Base-by-base conservation (phyloP, 2,888 invertebrate species). In the Punctoribates punctum region DNA sequence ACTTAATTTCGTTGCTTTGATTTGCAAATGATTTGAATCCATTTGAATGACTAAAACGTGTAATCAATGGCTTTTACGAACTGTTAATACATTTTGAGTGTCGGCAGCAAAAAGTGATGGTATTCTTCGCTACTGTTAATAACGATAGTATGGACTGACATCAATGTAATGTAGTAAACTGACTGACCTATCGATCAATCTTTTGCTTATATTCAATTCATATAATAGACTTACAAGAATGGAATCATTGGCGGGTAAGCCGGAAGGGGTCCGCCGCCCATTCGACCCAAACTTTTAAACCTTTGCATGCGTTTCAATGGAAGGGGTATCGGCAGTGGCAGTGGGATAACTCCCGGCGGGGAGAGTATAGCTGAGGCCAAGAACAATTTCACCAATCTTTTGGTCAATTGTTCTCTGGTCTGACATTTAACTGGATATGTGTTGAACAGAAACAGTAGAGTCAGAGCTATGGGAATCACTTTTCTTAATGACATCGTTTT, bases 311-410 rank as follows among this genome's bases (percentile, higher is more conserved):
- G 38, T 20, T 67, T 67, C 1, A 67, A 4, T 67, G 29, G 34
- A 15, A 67, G 1, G n/a, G 67, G 67, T 15, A 67, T 20, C 1
- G 67, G 67, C n/a, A 67, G 67, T 38, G 67, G 67, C 15, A 67
- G 20, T 6, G 67, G 67, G 1, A 38, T n/a, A 1, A 67, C 67
- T 4, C 67, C 67, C n/a, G 67, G 67, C 3, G 67, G 67, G 17
- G 67, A 67, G 3, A 67, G 38, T 67, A 67, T 67, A 67, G 67
- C 67, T n/a, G 67, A 38, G 0, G 67, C 67, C n/a, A 67, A 38
- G 29, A 67, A 67, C 3, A 29, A 15, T 67, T 67, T 67, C n/a
- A 67, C 29, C 20, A 67, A 20, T 38, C 20, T 29, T 67, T 67
- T 67, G 8, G 20, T n/a, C n/a, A 67, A 15, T 20, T 67, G 67